Evolutionary conservation across 2,797 vertebrate species (phyloP).

Genomic region (Phrynocephalus guinanensis): DNA sequence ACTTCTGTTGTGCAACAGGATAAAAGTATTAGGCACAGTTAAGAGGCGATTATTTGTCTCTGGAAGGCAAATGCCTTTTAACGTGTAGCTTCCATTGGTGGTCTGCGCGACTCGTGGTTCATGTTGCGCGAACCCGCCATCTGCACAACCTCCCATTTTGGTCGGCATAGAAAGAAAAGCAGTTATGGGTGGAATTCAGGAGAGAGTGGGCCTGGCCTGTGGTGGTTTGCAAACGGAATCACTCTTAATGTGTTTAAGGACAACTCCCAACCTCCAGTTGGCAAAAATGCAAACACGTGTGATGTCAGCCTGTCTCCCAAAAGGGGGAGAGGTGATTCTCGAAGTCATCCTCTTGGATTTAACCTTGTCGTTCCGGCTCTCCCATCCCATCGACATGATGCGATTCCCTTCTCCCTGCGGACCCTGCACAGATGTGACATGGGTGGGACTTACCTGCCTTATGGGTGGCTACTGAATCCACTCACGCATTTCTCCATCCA

Average conservation of each 20-base stretch:
- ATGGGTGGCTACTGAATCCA: too few relatives aligned
- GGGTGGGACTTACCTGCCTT: too few relatives aligned
- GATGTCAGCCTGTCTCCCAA: not conserved
- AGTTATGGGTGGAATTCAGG: not conserved
- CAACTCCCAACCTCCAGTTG: not conserved
- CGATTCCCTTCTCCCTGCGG: not conserved
- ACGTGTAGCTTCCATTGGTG: not conserved
- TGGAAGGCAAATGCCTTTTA: not conserved
- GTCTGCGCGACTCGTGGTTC: not conserved
- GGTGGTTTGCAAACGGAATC: not conserved
- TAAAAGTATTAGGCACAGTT: not conserved
- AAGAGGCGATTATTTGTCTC: not conserved
- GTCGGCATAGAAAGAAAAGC: not conserved
- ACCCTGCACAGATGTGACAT: too few relatives aligned
- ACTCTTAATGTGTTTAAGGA: too few relatives aligned
- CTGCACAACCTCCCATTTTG: not conserved
- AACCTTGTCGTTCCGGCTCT: not conserved
- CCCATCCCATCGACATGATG: not conserved
- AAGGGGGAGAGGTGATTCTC: not conserved
- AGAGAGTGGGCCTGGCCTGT: not conserved
- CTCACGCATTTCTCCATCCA: too few relatives aligned
- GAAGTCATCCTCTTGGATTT: not conserved
- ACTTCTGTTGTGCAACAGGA: not conserved
- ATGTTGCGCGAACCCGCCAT: not conserved
- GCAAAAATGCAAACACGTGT: too few relatives aligned